Evolutionary conservation across 2,797 vertebrate species (phyloP), one percentile per base, ranked within the genome.

Genomic region (Lagodon rhomboides): DNA sequence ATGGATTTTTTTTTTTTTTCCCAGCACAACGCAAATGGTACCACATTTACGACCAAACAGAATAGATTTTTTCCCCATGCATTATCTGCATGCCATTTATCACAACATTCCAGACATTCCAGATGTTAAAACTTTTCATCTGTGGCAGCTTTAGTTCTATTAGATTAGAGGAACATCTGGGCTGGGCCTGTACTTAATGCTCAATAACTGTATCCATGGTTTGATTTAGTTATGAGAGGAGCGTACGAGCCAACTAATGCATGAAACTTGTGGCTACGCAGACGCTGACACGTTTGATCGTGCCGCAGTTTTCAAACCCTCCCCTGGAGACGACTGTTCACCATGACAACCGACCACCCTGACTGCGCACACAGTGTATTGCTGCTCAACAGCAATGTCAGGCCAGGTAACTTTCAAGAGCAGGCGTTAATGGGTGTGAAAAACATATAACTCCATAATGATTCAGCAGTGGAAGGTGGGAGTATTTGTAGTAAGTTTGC

Each of bases 101-200:
- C 41, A 61, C 12, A 73, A 27, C 20, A 47, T 41, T 59, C 16
- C 68, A 74, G 59, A 68, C 23, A 41, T 61, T 74, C 46, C 72
- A 77, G 58, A 76, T 53, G 51, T 73, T 56, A 44, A 63, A 65
- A 55, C 17, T 6, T 77, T 34, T 60, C 15, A 59, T 80, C 23
- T 46, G n/a, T 58, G 22, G 68, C 64, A 79, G 69, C 67, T 46
- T 77, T 30, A 23, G 51, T 49, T 66, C 60, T 74, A 80, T 74
- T 71, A 59, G 46, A 62, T 15, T 64, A 20, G 34, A 43, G 54
- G 23, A 56, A 55, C 72, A 80, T 66, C 58, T 79, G 79, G 30
- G 46, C 7, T 4, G 53, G 15, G 41, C 27, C n/a, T 44, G 17
- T 43, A 50, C 62, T 53, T 43, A 69, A 67, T 54, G 25, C 30